Evolutionary conservation across 2,888 invertebrate species (phyloP).

Genomic region (Amiota minor): DNA sequence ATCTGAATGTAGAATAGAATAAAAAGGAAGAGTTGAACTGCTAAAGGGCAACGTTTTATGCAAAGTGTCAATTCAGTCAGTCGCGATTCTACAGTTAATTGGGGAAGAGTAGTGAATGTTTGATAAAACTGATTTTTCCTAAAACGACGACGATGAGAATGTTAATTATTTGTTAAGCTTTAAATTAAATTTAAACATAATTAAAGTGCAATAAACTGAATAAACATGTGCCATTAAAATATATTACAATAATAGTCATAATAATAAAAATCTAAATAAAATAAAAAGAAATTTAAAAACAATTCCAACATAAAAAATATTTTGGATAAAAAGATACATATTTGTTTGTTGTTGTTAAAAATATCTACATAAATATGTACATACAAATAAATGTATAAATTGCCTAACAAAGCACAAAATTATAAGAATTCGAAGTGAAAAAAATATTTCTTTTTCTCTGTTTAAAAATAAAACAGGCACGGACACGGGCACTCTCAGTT

Average conservation of each 20-base stretch:
- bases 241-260: neutral
- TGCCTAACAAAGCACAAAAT: constrained; percentile 39
- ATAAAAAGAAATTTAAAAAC: constrained; percentile 11
- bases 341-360: constrained; percentile 39
- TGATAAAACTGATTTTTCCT: no score
- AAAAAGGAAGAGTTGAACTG: no score
- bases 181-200: neutral
- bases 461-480: constrained; percentile 23
- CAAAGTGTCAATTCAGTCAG: no score
- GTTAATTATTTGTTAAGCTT: no score
- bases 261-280: neutral
- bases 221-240: neutral
- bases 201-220: constrained; percentile 4
- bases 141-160: no score
- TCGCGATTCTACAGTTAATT: no score
- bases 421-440: constrained; percentile 11
- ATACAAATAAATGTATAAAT: neutral
- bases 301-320: constrained; percentile 38
- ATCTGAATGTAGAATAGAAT: no score
- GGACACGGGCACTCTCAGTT: constrained; percentile 3
- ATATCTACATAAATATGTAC: constrained; percentile 6
- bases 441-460: constrained; percentile 6
- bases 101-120: no score
- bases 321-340: constrained; percentile 21
- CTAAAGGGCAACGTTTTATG: no score